phyloP scores from a whole-genome alignment of 2,113 vertebrate species.

The Forbesichthys agassizii region DNA sequence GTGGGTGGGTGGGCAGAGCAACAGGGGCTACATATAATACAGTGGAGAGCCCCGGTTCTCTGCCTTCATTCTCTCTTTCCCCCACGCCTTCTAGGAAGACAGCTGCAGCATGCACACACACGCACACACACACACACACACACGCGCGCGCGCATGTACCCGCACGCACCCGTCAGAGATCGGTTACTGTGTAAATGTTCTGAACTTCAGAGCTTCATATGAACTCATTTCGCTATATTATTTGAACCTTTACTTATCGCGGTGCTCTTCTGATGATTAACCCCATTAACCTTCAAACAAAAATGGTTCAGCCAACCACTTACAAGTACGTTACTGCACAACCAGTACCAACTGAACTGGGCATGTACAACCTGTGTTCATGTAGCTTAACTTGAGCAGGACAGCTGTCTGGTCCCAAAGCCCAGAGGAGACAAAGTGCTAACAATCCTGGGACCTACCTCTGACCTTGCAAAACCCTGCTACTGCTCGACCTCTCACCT shows the following conservation, averaged over 20 bases:
- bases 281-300: too few species aligned
- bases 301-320: too few species aligned
- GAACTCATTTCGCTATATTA: background rate
- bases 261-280: background rate
- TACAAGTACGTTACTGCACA: conserved; percentile 9
- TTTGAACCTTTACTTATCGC: background rate
- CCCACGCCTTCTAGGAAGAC: conserved; percentile 48
- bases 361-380: conserved; percentile 22
- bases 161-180: conserved; percentile 1
- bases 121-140: conserved; percentile 25
- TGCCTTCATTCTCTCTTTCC: conserved; percentile 34
- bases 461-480: conserved; percentile 53
- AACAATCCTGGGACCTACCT: conserved; percentile 52
- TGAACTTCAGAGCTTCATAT: background rate
- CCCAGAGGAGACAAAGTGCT: conserved; percentile 57
- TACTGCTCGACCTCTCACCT: conserved; percentile 61
- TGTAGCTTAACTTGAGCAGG: conserved; percentile 49
- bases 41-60: conserved; percentile 42
- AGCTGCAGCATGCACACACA: conserved; percentile 56
- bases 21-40: conserved; percentile 28
- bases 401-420: conserved; percentile 60
- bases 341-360: background rate
- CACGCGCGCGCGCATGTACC: conserved; percentile 4
- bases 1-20: conserved; percentile 46
- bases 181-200: conserved; percentile 5